These are phyloP conservation scores for Helleia helle DNA, from an alignment of 2,888 invertebrate species.

Conservation along the genomic window DNA sequence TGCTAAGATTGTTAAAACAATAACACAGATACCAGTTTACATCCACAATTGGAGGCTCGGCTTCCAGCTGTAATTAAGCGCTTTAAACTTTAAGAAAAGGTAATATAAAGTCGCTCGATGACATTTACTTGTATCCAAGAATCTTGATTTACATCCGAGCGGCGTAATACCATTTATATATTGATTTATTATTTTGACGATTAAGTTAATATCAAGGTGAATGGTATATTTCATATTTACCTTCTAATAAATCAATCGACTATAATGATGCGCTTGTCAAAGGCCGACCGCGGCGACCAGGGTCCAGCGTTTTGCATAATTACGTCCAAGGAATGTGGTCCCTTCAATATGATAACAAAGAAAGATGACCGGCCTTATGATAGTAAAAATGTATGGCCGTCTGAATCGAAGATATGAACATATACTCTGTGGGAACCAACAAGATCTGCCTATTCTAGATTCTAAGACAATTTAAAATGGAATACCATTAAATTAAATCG, in stretches of 20 bases:
- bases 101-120: constrained; percentile 10
- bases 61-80: neutral
- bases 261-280: constrained; percentile 67
- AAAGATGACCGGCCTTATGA: constrained; percentile 63
- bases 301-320: constrained; percentile 72
- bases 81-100: constrained; percentile 11
- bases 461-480: neutral
- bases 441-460: constrained; percentile 1
- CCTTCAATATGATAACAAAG: constrained; percentile 68
- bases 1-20: too few relatives aligned
- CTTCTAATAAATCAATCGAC: constrained; percentile 53
- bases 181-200: constrained; percentile 21
- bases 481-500: constrained; percentile 4
- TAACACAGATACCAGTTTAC: too few relatives aligned
- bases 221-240: constrained; percentile 49
- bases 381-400: constrained; percentile 49
- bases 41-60: too few relatives aligned
- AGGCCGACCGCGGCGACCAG: constrained; percentile 59
- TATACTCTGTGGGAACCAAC: constrained; percentile 38
- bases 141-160: constrained; percentile 17
- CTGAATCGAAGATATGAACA: constrained; percentile 26
- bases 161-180: constrained; percentile 15
- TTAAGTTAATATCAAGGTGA: constrained; percentile 23
- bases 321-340: constrained; percentile 62
- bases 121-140: constrained; percentile 15